Conservation (phyloP, 2,113 vertebrate species). For the Zosterops borbonicus region DNA sequence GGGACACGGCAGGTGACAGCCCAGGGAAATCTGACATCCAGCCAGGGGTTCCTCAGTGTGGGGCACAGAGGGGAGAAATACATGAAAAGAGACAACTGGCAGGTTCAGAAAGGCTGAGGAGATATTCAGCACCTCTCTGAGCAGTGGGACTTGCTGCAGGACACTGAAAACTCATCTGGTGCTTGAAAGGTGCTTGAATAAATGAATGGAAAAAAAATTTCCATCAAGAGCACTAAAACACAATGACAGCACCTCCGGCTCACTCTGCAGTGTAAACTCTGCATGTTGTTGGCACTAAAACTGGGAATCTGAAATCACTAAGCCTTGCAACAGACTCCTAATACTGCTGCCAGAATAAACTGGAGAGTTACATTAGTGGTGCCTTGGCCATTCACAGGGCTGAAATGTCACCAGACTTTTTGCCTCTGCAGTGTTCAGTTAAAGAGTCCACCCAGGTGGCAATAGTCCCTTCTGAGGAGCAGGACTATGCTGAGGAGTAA, state of each 20-base stretch:
- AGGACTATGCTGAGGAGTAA: background rate
- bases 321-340: background rate
- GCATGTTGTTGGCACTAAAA: background rate
- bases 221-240: background rate
- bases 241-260: background rate
- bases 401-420: background rate
- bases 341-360: background rate
- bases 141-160: background rate
- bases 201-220: background rate
- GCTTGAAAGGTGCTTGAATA: background rate
- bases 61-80: background rate
- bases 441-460: background rate
- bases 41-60: background rate
- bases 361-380: background rate
- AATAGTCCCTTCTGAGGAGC: background rate
- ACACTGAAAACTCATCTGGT: background rate
- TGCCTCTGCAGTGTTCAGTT: background rate
- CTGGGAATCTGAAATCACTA: background rate
- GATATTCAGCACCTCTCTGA: background rate
- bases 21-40: fast-evolving
- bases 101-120: background rate
- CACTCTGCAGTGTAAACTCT: background rate
- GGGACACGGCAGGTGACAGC: background rate
- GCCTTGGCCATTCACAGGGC: background rate
- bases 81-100: background rate